These are phyloP conservation scores for Drosophila burlai DNA, from an alignment of 1,140 invertebrate genomes.

Conservation along the genomic window DNA sequence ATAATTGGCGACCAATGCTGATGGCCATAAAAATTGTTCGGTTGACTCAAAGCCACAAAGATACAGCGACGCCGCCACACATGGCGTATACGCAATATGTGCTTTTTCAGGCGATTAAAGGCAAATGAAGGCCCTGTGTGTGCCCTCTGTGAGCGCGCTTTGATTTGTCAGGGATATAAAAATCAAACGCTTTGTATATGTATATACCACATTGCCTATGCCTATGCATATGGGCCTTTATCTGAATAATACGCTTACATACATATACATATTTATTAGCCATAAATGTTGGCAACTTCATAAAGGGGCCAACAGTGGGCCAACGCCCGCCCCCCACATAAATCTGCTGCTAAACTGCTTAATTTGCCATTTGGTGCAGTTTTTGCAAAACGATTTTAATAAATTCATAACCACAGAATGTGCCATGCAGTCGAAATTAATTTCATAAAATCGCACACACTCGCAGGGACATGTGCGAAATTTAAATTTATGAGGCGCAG, in stretches of 20 bases:
- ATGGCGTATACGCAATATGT: constrained; percentile 38
- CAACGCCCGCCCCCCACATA: constrained; percentile 3
- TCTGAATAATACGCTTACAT: constrained; percentile 14
- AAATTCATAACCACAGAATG: constrained; percentile 52
- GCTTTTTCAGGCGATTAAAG: constrained; percentile 28
- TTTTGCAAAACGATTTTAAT: constrained; percentile 46
- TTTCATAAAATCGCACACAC: constrained; percentile 41
- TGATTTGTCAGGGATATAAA: constrained; percentile 40
- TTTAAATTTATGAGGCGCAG: constrained; percentile 47
- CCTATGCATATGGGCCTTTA: neutral
- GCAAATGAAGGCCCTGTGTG: constrained; percentile 14
- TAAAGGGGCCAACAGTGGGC: constrained; percentile 19
- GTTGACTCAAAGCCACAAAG: constrained; percentile 26
- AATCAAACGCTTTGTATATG: constrained; percentile 17
- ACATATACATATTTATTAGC: constrained; percentile 43
- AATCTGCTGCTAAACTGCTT: constrained; percentile 49
- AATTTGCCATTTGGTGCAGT: constrained; percentile 54
- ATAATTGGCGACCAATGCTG: constrained; percentile 35
- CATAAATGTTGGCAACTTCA: constrained; percentile 49
- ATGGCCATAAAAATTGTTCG: constrained; percentile 35
- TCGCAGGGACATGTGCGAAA: constrained; percentile 11
- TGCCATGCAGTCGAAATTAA: constrained; percentile 48
- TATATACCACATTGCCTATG: neutral
- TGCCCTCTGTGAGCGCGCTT: constrained; percentile 1
- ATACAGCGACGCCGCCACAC: constrained; percentile 4